Evolutionary conservation across 2,888 invertebrate genomes (phyloP).

Genomic region (Morpho helenor): DNA sequence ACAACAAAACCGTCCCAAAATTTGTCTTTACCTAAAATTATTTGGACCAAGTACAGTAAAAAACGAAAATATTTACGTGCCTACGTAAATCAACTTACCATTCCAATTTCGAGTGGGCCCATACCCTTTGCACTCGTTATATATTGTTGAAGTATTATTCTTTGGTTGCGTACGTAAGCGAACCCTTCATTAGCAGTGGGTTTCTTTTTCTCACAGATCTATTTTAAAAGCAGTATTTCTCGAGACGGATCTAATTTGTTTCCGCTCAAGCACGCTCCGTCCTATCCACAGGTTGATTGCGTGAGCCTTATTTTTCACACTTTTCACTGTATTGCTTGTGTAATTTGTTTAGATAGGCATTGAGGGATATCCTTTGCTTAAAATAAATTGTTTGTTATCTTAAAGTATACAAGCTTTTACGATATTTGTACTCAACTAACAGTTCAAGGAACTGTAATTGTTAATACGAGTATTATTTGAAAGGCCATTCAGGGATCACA

Average conservation of each 20-base stretch:
- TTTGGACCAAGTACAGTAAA: no score
- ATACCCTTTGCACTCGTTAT: constrained; percentile 10
- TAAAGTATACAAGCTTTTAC: constrained; percentile 7
- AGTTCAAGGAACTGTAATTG: no score
- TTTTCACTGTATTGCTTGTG: constrained; percentile 42
- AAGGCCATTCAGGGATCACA: no score
- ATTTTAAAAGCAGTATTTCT: constrained; percentile 61
- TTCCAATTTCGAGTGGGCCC: not conserved
- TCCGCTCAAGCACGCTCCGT: constrained; percentile 65
- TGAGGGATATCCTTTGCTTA: constrained; percentile 23
- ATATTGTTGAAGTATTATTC: constrained; percentile 27
- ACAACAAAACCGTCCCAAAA: not conserved
- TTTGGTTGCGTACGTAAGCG: constrained; percentile 33
- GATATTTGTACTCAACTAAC: not conserved
- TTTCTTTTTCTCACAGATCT: constrained; percentile 50
- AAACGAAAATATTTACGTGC: no score
- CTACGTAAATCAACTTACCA: not conserved
- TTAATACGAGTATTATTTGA: no score
- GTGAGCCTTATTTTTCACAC: constrained; percentile 52
- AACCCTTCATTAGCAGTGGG: constrained; percentile 65
- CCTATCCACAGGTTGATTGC: constrained; percentile 55
- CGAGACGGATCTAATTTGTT: constrained; percentile 73
- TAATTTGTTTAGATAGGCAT: constrained; percentile 49
- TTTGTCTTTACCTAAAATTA: no score
- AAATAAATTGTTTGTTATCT: constrained; percentile 29